Evolutionary conservation across 2,888 invertebrate genomes (phyloP).

Genomic region (Coenonympha glycerion): DNA sequence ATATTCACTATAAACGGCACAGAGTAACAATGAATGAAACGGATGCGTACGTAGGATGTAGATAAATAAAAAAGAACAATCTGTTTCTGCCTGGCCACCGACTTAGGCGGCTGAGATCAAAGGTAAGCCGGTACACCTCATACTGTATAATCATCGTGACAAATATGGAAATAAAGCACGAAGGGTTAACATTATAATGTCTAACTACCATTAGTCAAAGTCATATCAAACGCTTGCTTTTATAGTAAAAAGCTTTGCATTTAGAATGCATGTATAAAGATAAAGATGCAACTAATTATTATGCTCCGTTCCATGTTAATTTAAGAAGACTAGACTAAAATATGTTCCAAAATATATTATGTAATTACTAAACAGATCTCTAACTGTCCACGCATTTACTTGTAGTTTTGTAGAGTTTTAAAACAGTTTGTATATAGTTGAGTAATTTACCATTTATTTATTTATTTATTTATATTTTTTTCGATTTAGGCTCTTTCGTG

Average conservation of each 20-base stretch:
- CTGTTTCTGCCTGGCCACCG: conserved; percentile 62
- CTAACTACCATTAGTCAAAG: conserved; percentile 45
- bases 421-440: too few relatives aligned
- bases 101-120: conserved; percentile 62
- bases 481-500: too few relatives aligned
- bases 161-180: conserved; percentile 45
- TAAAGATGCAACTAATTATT: conserved; percentile 6
- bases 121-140: conserved; percentile 38
- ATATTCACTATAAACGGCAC: not conserved
- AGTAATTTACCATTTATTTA: too few relatives aligned
- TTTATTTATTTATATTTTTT: too few relatives aligned
- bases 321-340: not conserved
- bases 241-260: conserved; percentile 21
- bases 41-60: conserved; percentile 55
- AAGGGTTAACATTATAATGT: conserved; percentile 41
- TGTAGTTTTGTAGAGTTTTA: too few relatives aligned
- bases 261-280: conserved; percentile 12
- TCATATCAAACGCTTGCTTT: conserved; percentile 33
- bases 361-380: too few relatives aligned
- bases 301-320: not conserved
- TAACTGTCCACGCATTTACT: too few relatives aligned
- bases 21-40: conserved; percentile 38
- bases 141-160: conserved; percentile 58
- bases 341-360: too few relatives aligned
- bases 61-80: conserved; percentile 50